Percentiles rank a stretch among this genome's conserved stretches.
phyloP scores from a whole-genome alignment of 2,888 invertebrate species.

The Mimumesa dahlbomi region DNA sequence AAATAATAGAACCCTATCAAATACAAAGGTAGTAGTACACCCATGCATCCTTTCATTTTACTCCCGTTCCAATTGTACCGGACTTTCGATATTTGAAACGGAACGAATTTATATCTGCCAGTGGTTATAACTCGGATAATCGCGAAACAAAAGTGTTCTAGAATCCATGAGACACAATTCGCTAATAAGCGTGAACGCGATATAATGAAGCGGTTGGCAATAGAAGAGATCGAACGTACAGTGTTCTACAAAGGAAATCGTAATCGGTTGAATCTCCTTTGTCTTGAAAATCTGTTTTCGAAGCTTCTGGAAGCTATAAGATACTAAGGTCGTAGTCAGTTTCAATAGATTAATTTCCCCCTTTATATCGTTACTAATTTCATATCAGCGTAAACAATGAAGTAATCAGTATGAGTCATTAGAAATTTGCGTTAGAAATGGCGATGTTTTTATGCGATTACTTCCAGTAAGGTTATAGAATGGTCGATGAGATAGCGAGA shows the following conservation, averaged over 20 bases:
- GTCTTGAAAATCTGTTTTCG: neutral
- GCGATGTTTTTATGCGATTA: too few species aligned
- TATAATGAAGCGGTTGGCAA: slow-evolving; percentile 41
- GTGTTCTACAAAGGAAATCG: slow-evolving; percentile 15
- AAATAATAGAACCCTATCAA: slow-evolving; percentile 28
- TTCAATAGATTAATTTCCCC: too few species aligned
- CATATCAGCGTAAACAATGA: too few species aligned
- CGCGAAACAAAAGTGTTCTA: slow-evolving; percentile 25
- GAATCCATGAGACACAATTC: slow-evolving; percentile 20
- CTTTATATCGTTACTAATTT: too few species aligned
- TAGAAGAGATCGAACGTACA: slow-evolving; percentile 36
- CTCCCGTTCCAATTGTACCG: neutral
- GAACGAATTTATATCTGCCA: slow-evolving; percentile 9
- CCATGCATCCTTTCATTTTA: neutral
- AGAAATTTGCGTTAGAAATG: too few species aligned
- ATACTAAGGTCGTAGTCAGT: too few species aligned
- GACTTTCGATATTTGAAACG: neutral
- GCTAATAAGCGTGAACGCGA: slow-evolving; percentile 52
- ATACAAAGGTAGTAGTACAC: neutral
- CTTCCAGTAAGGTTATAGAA: too few species aligned
- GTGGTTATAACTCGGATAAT: slow-evolving; percentile 13
- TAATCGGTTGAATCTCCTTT: slow-evolving; percentile 28
- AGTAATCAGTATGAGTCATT: too few species aligned
- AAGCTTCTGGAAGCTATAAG: too few species aligned
- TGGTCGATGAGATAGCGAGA: too few species aligned